A percentile compares a stretch with the other conserved stretches of the same genome.
Evolutionary conservation across 2,797 vertebrate genomes (phyloP).

Genomic region (Dermochelys coriacea): DNA sequence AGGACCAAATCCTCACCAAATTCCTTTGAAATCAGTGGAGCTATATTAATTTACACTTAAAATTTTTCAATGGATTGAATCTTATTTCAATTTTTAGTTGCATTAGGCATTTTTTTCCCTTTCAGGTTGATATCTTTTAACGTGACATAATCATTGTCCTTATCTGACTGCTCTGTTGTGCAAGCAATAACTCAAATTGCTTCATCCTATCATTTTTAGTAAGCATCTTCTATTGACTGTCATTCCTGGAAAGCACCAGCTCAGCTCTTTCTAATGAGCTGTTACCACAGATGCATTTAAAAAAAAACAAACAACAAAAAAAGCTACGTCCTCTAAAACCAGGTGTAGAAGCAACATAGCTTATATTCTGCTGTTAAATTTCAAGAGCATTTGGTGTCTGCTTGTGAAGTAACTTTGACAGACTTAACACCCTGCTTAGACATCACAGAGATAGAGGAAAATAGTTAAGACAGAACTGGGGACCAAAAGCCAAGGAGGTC

Average conservation of each 20-base stretch:
- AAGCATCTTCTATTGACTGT: background rate
- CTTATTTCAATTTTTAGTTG: background rate
- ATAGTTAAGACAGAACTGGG: background rate
- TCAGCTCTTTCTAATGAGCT: background rate
- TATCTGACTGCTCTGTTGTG: background rate
- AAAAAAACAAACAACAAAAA: background rate
- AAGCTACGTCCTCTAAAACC: background rate
- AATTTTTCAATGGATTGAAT: background rate
- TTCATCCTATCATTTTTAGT: accelerated
- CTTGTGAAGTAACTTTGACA: background rate
- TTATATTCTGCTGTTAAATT: background rate
- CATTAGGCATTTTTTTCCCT: background rate
- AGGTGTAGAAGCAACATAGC: background rate
- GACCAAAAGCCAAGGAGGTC: background rate
- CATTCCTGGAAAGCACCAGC: background rate
- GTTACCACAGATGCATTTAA: background rate
- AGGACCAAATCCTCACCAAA: background rate
- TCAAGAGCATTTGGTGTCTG: background rate
- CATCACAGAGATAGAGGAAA: background rate
- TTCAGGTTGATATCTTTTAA: background rate
- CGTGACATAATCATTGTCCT: background rate
- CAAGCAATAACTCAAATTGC: background rate
- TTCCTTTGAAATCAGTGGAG: background rate
- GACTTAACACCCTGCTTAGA: background rate
- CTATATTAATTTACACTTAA: background rate